Base-by-base conservation (phyloP, 1,140 invertebrate genomes). In the Centruroides sculpturatus region DNA sequence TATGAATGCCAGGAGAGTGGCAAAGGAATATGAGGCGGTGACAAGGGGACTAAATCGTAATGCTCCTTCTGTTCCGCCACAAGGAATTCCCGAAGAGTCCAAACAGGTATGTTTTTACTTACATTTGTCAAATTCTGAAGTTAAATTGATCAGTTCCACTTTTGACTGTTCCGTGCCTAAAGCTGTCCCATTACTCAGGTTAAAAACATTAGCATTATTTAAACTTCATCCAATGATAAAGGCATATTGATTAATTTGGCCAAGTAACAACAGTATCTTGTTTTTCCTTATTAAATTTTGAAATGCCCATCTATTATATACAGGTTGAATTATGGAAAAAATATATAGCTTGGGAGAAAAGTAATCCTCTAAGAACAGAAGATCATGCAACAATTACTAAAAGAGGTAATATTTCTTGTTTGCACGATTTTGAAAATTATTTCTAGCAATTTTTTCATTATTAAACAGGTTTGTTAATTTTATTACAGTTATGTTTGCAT, bases 321-420 rank as follows among this genome's bases (percentile, higher is more conserved):
- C 68, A 94, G 89, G 90, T 97, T 56, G 93, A 98, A 69, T 72
- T 98, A n/a, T 99, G 97, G 96, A 97, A 97, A 74, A 97, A 97
- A 70, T 99, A 98, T 70, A 98, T 99, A 62, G 78, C 83, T 4
- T 99, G 94, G 89, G 97, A 99, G 75, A 90, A 95, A 65, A 85
- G 84, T 35, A 99, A 99, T 78, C 96, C 97, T 0, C 75, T 99
- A 10, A 79, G 92, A 55, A 93, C 89, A 0, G 96, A 99, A 74
- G 96, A 99, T 70, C 89, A 92, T 0, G 85, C 89, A 0, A 71
- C 95, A 1, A 85, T 98, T 3, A 94, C 93, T 0, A 83, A 89
- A 59, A 76, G 96, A 70, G 78, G 78, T 79, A 68, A 34, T 10
- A 12, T 48, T 34, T 23, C 35, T 9, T 7, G 13, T 35, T 5